Evolutionary conservation across 2,888 invertebrate genomes (phyloP).

Genomic region (Criorhina ranunculi): DNA sequence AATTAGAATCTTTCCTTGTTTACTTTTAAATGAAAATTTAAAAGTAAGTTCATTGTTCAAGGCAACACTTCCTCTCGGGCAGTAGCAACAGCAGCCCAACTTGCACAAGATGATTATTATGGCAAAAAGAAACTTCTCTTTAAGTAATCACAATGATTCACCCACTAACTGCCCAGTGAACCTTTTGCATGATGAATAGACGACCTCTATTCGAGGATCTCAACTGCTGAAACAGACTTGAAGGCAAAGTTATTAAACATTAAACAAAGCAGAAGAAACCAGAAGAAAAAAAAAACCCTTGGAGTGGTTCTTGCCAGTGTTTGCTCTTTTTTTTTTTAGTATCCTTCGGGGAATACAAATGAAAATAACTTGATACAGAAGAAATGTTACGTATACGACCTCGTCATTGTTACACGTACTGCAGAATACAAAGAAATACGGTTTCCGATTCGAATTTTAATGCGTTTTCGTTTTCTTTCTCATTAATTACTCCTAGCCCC

Average conservation of each 20-base stretch:
- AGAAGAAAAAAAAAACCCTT: conserved; percentile 22
- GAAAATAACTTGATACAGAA: conserved; percentile 5
- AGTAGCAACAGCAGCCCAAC: not conserved
- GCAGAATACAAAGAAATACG: not conserved
- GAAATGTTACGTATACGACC: conserved; percentile 19
- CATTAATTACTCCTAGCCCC: conserved; percentile 33
- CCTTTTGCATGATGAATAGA: conserved; percentile 4
- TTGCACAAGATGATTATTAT: conserved; percentile 24
- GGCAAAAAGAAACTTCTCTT: conserved; percentile 9
- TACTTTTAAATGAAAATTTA: conserved; percentile 26
- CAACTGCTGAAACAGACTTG: conserved; percentile 9
- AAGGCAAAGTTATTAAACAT: conserved; percentile 43
- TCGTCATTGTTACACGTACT: not conserved
- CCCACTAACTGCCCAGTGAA: conserved; percentile 16
- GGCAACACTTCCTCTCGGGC: conserved; percentile 31
- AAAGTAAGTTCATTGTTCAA: conserved; percentile 39
- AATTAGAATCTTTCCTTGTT: conserved; percentile 52
- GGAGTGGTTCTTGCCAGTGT: conserved; percentile 5
- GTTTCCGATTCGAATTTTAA: conserved; percentile 29
- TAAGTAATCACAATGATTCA: conserved; percentile 7
- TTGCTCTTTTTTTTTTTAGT: conserved; percentile 22
- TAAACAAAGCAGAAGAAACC: conserved; percentile 29
- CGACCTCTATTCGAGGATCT: conserved; percentile 23
- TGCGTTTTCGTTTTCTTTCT: conserved; percentile 26
- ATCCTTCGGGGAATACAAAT: conserved; percentile 9